Percentiles rank a stretch among this genome's conserved stretches.
phyloP scores from a whole-genome alignment of 2,113 vertebrate species.

The Athene cunicularia region DNA sequence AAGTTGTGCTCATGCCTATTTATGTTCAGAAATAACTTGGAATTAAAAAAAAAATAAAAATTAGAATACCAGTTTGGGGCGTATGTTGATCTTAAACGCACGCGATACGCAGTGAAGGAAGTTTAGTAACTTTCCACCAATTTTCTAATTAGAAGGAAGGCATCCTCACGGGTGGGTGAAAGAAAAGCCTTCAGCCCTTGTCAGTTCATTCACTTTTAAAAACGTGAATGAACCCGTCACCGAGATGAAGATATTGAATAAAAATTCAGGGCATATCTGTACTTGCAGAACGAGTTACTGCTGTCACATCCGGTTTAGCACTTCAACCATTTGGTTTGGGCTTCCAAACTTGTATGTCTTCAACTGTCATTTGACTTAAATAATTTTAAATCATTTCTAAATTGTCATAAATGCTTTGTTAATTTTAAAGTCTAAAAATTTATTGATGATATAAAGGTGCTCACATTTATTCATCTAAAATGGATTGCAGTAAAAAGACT shows the following conservation, averaged over 20 bases:
- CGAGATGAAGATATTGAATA: not conserved
- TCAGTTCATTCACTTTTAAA: not conserved
- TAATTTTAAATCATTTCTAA: not conserved
- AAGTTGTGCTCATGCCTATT: not conserved
- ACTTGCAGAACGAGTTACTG: not conserved
- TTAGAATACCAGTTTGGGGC: not conserved
- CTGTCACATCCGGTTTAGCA: not conserved
- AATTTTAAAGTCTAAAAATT: not conserved
- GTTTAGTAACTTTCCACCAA: not conserved
- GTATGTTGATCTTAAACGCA: not conserved
- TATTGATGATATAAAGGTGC: not conserved
- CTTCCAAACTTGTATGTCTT: not conserved
- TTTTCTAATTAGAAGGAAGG: not conserved
- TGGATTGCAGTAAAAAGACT: not conserved
- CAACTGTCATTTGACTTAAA: not conserved
- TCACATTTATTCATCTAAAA: not conserved
- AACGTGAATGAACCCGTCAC: not conserved
- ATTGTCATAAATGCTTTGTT: not conserved
- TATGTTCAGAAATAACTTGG: not conserved
- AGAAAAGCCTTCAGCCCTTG: not conserved
- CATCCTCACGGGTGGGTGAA: not conserved
- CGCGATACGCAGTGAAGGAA: accelerated
- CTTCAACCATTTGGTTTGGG: not conserved
- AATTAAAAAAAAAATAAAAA: not conserved
- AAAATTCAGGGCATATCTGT: not conserved